Evolutionary conservation across 2,888 invertebrate genomes (phyloP).

Genomic region (Leptinotarsa haldemani): DNA sequence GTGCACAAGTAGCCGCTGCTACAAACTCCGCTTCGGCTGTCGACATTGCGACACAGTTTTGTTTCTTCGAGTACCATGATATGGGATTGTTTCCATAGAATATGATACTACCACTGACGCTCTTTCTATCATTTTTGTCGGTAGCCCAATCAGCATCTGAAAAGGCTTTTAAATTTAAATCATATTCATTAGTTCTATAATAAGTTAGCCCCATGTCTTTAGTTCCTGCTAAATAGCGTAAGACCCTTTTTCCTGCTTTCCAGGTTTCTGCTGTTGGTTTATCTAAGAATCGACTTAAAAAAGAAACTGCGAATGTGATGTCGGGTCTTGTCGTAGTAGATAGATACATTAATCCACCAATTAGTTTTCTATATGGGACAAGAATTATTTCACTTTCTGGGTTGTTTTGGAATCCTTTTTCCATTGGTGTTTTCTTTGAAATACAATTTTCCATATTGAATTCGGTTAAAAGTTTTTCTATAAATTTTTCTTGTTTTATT

Average conservation of each 20-base stretch:
- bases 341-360: constrained; percentile 43
- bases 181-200: constrained; percentile 24
- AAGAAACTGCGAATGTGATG: constrained; percentile 28
- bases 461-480: constrained; percentile 35
- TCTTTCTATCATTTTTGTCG: constrained; percentile 31
- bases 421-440: constrained; percentile 20
- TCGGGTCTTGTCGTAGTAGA: constrained; percentile 38
- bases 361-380: constrained; percentile 43
- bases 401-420: constrained; percentile 40
- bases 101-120: constrained; percentile 39
- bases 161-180: constrained; percentile 30
- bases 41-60: constrained; percentile 9
- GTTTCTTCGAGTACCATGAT: constrained; percentile 10
- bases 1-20: not conserved
- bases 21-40: constrained; percentile 1
- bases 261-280: constrained; percentile 13
- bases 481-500: constrained; percentile 36
- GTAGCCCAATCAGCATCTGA: constrained; percentile 42
- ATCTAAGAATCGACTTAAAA: constrained; percentile 10
- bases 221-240: not conserved
- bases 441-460: constrained; percentile 34
- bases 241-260: constrained; percentile 1
- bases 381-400: constrained; percentile 22
- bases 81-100: constrained; percentile 38
- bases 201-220: constrained; percentile 34